A percentile compares a stretch with the other conserved stretches of the same genome.
These are phyloP conservation scores for Pipistrellus pipistrellus DNA, from an alignment of 2,797 vertebrate species.

Conservation along the genomic window DNA sequence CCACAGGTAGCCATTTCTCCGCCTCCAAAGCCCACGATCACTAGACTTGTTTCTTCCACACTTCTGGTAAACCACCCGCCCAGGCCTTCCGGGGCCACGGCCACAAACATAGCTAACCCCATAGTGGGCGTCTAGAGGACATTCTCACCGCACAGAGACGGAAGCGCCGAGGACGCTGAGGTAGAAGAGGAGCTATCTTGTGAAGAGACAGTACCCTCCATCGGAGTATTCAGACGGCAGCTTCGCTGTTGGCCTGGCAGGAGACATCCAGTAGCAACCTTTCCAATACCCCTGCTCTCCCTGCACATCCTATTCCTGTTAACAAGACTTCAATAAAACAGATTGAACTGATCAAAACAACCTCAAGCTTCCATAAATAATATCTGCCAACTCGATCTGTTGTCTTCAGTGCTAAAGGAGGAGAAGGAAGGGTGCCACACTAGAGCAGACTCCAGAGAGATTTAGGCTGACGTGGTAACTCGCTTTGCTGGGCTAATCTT, in stretches of 20 bases:
- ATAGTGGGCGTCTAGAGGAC: slow-evolving; percentile 87
- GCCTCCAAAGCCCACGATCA: slow-evolving; percentile 87
- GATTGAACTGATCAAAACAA: slow-evolving; percentile 90
- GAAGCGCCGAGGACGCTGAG: slow-evolving; percentile 87
- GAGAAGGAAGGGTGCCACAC: slow-evolving; percentile 89
- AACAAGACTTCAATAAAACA: slow-evolving; percentile 92
- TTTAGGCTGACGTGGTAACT: slow-evolving; percentile 88
- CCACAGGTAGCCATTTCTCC: slow-evolving; percentile 84
- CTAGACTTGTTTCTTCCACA: slow-evolving; percentile 87
- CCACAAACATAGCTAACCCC: slow-evolving; percentile 88
- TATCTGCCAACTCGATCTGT: slow-evolving; percentile 86
- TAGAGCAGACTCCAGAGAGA: slow-evolving; percentile 86
- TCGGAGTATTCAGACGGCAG: slow-evolving; percentile 79
- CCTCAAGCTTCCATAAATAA: slow-evolving; percentile 87
- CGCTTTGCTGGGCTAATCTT: slow-evolving; percentile 86
- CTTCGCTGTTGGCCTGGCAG: slow-evolving; percentile 86
- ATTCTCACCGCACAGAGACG: slow-evolving; percentile 83
- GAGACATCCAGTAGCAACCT: slow-evolving; percentile 87
- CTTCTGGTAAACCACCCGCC: slow-evolving; percentile 87
- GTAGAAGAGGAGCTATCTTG: slow-evolving; percentile 86
- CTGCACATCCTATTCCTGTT: slow-evolving; percentile 88
- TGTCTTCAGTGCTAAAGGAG: slow-evolving; percentile 85
- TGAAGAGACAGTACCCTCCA: slow-evolving; percentile 83
- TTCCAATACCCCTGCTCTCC: slow-evolving; percentile 88
- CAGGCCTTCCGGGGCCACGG: slow-evolving; percentile 86